These are phyloP conservation scores for Gallinago solitaria DNA, from an alignment of 2,797 vertebrate genomes.

Conservation along the genomic window DNA sequence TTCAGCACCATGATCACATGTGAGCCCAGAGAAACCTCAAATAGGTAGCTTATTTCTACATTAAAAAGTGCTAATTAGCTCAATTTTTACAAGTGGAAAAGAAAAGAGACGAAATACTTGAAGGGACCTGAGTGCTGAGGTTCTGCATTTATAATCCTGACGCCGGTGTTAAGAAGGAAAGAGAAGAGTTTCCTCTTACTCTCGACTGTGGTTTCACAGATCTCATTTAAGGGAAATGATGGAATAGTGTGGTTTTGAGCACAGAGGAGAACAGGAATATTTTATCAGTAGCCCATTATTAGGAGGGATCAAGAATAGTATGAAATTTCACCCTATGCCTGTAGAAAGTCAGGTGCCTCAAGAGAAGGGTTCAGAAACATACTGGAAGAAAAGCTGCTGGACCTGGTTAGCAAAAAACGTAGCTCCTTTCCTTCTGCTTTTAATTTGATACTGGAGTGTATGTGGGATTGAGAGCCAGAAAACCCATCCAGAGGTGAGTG, in stretches of 20 bases:
- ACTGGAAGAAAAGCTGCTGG: background rate
- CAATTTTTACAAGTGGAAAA: background rate
- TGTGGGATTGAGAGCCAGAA: background rate
- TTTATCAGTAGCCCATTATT: background rate
- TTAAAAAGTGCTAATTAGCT: background rate
- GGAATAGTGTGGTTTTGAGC: background rate
- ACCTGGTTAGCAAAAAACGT: background rate
- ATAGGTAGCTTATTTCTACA: background rate
- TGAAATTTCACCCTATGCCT: background rate
- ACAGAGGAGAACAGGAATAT: background rate
- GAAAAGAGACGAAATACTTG: background rate
- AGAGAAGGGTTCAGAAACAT: background rate
- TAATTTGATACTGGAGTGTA: background rate
- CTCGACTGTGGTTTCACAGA: background rate
- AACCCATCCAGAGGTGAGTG: background rate
- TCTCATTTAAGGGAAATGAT: background rate
- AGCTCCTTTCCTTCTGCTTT: background rate
- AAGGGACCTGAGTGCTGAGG: background rate
- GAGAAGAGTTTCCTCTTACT: background rate
- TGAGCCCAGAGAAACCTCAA: background rate
- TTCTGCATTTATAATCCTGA: background rate
- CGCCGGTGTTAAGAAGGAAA: background rate
- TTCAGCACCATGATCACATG: background rate
- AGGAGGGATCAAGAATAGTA: background rate
- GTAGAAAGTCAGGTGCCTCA: background rate